Evolutionary conservation across 2,888 invertebrate species (phyloP).

Genomic region (Phengaris arion): DNA sequence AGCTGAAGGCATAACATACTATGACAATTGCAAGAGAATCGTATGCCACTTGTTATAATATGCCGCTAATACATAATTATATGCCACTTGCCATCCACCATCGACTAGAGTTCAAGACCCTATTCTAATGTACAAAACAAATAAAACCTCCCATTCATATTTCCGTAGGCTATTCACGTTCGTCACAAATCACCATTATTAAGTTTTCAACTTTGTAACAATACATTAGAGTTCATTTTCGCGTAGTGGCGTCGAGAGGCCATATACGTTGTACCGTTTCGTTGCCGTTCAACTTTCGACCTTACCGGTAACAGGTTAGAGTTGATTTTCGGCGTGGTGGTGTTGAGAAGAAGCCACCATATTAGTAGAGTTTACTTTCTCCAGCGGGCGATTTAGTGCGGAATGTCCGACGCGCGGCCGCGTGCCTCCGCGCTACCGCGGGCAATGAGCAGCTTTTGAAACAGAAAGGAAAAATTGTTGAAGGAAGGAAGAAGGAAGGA

Average conservation of each 20-base stretch:
- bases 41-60: neutral
- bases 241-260: constrained; percentile 1
- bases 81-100: constrained; percentile 5
- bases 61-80: neutral
- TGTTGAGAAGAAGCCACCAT: constrained; percentile 37
- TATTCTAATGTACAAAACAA: constrained; percentile 28
- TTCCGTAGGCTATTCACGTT: constrained; percentile 37
- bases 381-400: constrained; percentile 64
- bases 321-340: constrained; percentile 32
- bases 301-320: constrained; percentile 24
- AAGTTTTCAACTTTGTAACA: constrained; percentile 27
- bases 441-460: constrained; percentile 25
- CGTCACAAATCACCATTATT: constrained; percentile 35
- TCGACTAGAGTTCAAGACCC: constrained; percentile 24
- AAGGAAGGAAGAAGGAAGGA: too few species aligned
- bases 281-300: constrained; percentile 31
- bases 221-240: constrained; percentile 22
- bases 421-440: constrained; percentile 56
- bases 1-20: too few species aligned
- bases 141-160: constrained; percentile 32
- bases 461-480: neutral
- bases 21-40: too few species aligned
- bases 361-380: constrained; percentile 71
- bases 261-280: constrained; percentile 39
- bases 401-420: constrained; percentile 68